Conservation (phyloP, 2,797 vertebrate genomes). For the Lutjanus campechanus region DNA sequence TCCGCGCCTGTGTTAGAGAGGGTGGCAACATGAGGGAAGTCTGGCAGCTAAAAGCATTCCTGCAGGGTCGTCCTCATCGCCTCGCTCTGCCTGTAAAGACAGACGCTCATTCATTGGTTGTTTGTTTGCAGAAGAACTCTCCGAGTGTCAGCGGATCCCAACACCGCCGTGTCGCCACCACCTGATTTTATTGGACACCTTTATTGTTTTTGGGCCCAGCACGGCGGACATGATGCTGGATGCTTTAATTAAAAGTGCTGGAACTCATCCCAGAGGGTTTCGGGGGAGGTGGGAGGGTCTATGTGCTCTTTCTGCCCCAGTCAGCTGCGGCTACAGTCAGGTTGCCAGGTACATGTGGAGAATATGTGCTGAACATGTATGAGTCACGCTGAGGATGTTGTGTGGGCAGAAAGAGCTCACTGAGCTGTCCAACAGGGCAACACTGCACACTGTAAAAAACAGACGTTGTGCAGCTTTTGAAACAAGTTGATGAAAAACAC, state of each 20-base stretch:
- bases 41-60: constrained; percentile 59
- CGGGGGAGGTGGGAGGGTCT: constrained; percentile 7
- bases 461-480: not conserved
- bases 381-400: constrained; percentile 17
- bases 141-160: constrained; percentile 20
- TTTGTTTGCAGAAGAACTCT: constrained; percentile 51
- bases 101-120: not conserved
- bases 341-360: not conserved
- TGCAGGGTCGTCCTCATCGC: constrained; percentile 30
- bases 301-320: constrained; percentile 6
- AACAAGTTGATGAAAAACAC: not conserved
- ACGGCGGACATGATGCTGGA: constrained; percentile 2
- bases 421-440: not conserved
- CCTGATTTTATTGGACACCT: constrained; percentile 60
- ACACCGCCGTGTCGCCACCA: not conserved
- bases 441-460: not conserved
- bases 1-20: constrained; percentile 15
- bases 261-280: constrained; percentile 44
- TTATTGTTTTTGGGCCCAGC: constrained; percentile 47
- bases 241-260: constrained; percentile 67
- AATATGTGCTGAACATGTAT: constrained; percentile 9
- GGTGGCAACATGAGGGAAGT: constrained; percentile 25
- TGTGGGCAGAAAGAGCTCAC: not conserved
- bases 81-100: constrained; percentile 25
- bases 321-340: not conserved